phyloP scores from a whole-genome alignment of 1,140 invertebrate species.

The Euwallacea similis region DNA sequence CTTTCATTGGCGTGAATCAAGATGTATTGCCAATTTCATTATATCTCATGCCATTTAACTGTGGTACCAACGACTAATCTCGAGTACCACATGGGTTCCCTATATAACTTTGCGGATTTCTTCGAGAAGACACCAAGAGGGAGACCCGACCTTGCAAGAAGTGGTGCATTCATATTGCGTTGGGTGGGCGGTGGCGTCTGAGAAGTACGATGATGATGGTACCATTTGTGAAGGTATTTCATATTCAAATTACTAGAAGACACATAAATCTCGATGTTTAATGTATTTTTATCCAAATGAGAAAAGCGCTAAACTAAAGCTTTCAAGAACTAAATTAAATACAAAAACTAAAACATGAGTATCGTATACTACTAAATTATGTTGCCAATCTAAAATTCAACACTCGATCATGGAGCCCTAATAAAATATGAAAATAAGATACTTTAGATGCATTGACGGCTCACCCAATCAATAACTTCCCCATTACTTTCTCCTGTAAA shows the following conservation, averaged over 20 bases:
- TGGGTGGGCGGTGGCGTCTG: too few species aligned
- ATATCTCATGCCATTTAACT: constrained; percentile 23
- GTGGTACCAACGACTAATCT: constrained; percentile 20
- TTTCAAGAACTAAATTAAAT: too few species aligned
- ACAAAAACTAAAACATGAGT: too few species aligned
- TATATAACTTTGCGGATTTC: constrained; percentile 40
- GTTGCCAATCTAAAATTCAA: constrained; percentile 18
- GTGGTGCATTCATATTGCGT: constrained; percentile 7
- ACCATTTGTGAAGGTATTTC: too few species aligned
- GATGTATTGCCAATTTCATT: constrained; percentile 12
- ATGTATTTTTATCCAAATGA: too few species aligned
- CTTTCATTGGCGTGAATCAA: too few species aligned
- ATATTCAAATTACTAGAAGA: too few species aligned
- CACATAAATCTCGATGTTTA: too few species aligned
- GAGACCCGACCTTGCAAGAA: constrained; percentile 34
- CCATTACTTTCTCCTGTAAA: constrained; percentile 26
- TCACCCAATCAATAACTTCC: constrained; percentile 33
- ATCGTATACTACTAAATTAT: too few species aligned
- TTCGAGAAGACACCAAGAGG: constrained; percentile 24
- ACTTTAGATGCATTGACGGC: constrained; percentile 28
- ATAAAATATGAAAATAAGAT: constrained; percentile 38
- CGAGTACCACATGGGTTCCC: constrained; percentile 32
- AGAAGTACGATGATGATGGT: too few species aligned
- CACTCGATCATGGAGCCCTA: constrained; percentile 25
- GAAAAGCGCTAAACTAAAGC: too few species aligned